A percentile compares a stretch with the other conserved stretches of the same genome.
phyloP scores from a whole-genome alignment of 1,140 invertebrate genomes.

The Tenebrio molitor region DNA sequence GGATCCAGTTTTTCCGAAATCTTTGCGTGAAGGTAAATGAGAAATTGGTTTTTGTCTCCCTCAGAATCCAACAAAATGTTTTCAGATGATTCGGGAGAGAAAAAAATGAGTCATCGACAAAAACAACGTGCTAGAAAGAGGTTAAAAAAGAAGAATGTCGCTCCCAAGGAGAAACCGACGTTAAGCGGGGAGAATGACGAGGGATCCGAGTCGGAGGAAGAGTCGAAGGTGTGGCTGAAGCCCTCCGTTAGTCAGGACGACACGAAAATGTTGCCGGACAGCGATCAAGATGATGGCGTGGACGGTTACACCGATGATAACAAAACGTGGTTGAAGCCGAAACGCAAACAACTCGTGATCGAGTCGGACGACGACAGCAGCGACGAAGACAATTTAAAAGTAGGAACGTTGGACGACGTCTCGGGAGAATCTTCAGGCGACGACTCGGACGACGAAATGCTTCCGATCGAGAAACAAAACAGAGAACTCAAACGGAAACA shows the following conservation, averaged over 20 bases:
- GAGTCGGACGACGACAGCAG: constrained; percentile 57
- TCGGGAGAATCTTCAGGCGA: constrained; percentile 64
- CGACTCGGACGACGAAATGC: constrained; percentile 73
- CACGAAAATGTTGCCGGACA: constrained; percentile 63
- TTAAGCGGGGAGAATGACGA: constrained; percentile 25
- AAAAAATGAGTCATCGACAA: constrained; percentile 77
- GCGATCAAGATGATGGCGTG: constrained; percentile 29
- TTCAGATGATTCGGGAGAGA: constrained; percentile 66
- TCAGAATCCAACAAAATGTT: neutral
- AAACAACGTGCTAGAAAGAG: constrained; percentile 77
- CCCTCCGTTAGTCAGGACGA: constrained; percentile 9
- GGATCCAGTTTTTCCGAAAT: constrained; percentile 79
- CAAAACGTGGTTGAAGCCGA: constrained; percentile 76
- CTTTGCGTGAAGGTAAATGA: constrained; percentile 68
- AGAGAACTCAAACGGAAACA: constrained; percentile 85
- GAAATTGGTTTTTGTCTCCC: neutral
- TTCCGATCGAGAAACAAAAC: constrained; percentile 90
- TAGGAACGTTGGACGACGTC: constrained; percentile 68
- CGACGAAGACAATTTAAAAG: constrained; percentile 59
- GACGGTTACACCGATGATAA: constrained; percentile 78
- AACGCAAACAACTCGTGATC: constrained; percentile 55
- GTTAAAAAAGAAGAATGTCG: constrained; percentile 72
- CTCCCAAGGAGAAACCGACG: constrained; percentile 58
- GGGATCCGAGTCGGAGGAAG: constrained; percentile 2
- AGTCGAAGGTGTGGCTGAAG: too few relatives aligned